Conservation (phyloP, 2,888 invertebrate species). For the Hesperia comma region DNA sequence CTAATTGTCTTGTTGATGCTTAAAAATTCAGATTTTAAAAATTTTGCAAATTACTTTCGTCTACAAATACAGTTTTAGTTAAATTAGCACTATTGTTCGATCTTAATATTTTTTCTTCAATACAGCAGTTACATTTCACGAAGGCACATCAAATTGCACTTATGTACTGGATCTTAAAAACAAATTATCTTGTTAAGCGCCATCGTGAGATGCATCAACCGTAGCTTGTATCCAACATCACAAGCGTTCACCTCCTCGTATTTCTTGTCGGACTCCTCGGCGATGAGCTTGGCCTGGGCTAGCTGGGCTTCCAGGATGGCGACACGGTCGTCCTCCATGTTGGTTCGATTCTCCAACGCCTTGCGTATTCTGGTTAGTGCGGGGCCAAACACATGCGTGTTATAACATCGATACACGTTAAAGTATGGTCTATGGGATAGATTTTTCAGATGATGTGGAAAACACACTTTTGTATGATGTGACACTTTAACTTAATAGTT, state of each 20-base stretch:
- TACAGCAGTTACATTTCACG: conserved; percentile 16
- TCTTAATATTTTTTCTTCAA: conserved; percentile 11
- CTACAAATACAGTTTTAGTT: neutral
- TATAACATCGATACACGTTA: conserved; percentile 69
- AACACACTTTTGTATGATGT: conserved; percentile 11
- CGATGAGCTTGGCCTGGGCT: conserved; percentile 99
- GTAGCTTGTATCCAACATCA: conserved; percentile 34
- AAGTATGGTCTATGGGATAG: conserved; percentile 39
- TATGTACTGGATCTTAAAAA: neutral
- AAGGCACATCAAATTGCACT: conserved; percentile 1
- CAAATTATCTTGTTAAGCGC: neutral
- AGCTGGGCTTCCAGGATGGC: conserved; percentile 98
- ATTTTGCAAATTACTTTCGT: no score
- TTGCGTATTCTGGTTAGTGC: conserved; percentile 94
- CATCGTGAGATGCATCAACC: conserved; percentile 32
- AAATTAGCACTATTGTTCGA: conserved; percentile 3
- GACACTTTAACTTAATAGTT: conserved; percentile 5
- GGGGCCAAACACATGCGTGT: conserved; percentile 83
- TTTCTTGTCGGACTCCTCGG: conserved; percentile 99
- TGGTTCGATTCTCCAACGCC: conserved; percentile 99
- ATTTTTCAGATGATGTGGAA: conserved; percentile 40
- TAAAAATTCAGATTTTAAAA: no score
- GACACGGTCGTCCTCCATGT: conserved; percentile 99
- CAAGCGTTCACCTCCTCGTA: conserved; percentile 97
- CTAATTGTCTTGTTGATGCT: no score